Evolutionary conservation across 2,113 vertebrate genomes (phyloP).

Genomic region (Lycocorax pyrrhopterus): DNA sequence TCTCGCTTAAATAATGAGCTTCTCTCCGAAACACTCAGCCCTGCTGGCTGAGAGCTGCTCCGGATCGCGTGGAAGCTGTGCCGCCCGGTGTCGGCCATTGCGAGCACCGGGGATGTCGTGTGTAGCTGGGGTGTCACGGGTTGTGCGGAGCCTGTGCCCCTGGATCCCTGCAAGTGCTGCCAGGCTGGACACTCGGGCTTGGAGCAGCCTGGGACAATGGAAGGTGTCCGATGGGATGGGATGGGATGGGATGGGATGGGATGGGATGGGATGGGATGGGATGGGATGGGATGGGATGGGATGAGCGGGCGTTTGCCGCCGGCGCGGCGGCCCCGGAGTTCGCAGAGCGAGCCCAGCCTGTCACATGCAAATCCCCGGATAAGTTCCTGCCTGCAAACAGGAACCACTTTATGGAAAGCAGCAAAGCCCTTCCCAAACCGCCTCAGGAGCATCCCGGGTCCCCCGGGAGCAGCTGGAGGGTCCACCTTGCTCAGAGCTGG

Average conservation of each 20-base stretch:
- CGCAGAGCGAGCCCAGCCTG: not conserved
- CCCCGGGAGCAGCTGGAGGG: not conserved
- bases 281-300: not conserved
- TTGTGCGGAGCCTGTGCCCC: not conserved
- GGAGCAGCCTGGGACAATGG: not conserved
- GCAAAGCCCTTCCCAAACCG: not conserved
- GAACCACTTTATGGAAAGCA: constrained; percentile 43
- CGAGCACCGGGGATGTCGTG: accelerated
- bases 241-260: no score
- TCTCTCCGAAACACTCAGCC: not conserved
- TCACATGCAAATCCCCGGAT: not conserved
- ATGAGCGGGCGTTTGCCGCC: not conserved
- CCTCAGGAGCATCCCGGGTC: accelerated
- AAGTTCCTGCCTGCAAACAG: constrained; percentile 28
- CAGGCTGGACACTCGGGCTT: not conserved
- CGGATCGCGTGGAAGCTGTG: accelerated
- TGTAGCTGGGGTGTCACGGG: accelerated
- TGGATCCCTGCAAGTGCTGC: not conserved
- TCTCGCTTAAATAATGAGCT: accelerated
- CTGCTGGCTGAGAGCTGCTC: not conserved
- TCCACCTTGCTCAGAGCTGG: not conserved
- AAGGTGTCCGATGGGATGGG: not conserved
- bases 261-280: not conserved
- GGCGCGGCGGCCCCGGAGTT: accelerated
- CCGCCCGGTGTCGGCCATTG: accelerated